Conservation (phyloP, 2,797 vertebrate species). For the Acipenser transmontanus region DNA sequence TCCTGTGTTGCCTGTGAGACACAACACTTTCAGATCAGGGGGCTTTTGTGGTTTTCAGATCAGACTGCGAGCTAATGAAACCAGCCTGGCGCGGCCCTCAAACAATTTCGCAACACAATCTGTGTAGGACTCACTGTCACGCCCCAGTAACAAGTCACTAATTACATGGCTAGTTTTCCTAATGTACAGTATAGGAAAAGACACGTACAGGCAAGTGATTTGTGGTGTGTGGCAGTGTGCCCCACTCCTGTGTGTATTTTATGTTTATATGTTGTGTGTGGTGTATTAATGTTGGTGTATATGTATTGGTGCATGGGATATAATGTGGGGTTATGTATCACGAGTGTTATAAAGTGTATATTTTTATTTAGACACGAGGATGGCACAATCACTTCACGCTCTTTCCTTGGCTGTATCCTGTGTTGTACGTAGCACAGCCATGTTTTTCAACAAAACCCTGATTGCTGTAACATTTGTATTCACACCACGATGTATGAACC, state of each 20-base stretch:
- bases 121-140: constrained; percentile 3
- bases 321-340: no score
- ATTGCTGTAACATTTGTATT: no score
- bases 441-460: no score
- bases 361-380: no score
- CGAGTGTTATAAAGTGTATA: no score
- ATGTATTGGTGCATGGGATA: no score
- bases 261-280: neutral
- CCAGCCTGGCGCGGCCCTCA: neutral
- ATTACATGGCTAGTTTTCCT: constrained; percentile 30
- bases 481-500: neutral
- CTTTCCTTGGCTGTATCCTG: no score
- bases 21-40: neutral
- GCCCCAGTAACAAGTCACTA: constrained; percentile 35
- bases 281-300: neutral
- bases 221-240: neutral
- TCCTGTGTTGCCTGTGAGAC: neutral
- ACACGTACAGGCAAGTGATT: neutral
- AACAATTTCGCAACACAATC: no score
- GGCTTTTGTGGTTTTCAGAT: neutral
- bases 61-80: neutral
- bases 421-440: no score
- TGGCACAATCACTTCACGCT: no score
- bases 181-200: constrained; percentile 4
- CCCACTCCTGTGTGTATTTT: no score